These are phyloP conservation scores for Caradrina clavipalpis DNA, from an alignment of 2,888 invertebrate species.

Conservation along the genomic window DNA sequence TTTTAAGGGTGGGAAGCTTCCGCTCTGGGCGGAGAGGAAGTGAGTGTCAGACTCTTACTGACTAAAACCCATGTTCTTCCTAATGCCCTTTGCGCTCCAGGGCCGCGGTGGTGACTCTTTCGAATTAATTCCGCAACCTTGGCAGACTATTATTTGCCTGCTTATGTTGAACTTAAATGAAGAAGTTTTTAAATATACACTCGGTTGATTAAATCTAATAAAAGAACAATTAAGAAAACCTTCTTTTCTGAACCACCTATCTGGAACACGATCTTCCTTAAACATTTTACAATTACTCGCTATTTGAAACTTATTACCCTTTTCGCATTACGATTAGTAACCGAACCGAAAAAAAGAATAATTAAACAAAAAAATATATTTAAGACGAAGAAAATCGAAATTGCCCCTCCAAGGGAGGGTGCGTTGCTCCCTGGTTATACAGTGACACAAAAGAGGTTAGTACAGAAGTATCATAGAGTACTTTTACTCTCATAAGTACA, in stretches of 20 bases:
- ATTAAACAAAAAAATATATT: slow-evolving; percentile 65
- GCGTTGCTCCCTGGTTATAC: slow-evolving; percentile 68
- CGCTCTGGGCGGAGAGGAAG: no score
- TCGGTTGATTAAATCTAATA: no score
- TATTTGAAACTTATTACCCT: slow-evolving; percentile 56
- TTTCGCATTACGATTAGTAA: slow-evolving; percentile 60
- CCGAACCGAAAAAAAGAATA: slow-evolving; percentile 56
- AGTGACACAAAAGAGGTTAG: slow-evolving; percentile 15
- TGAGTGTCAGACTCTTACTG: no score
- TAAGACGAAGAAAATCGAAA: slow-evolving; percentile 68
- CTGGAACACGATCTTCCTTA: slow-evolving; percentile 25
- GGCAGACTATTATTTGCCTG: no score
- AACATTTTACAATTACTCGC: slow-evolving; percentile 49
- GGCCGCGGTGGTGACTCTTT: no score
- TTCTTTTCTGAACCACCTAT: slow-evolving; percentile 15
- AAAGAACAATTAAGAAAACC: slow-evolving; percentile 2
- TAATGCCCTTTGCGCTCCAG: no score
- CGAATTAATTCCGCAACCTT: no score
- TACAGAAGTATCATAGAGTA: slow-evolving; percentile 13
- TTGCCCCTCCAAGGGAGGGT: slow-evolving; percentile 61
- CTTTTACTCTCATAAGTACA: not conserved
- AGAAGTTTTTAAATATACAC: no score
- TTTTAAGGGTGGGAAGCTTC: no score
- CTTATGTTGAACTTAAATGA: no score
- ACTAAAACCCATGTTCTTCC: no score